phyloP scores from a whole-genome alignment of 2,113 vertebrate species.

The Epinephelus lanceolatus region DNA sequence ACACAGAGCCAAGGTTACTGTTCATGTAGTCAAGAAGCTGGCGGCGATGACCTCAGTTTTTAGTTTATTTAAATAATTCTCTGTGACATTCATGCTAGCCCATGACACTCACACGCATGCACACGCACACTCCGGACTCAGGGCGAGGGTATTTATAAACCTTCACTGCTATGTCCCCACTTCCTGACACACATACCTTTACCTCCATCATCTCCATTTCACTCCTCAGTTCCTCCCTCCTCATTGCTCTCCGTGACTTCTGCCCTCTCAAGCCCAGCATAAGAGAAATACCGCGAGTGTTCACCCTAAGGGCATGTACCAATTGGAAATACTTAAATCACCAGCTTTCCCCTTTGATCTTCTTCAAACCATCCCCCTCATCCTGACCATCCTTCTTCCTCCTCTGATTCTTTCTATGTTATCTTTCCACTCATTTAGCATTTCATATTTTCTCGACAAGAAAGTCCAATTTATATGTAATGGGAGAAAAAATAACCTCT shows the following conservation, averaged over 20 bases:
- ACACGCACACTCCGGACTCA: conserved; percentile 25
- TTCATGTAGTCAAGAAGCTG: conserved; percentile 40
- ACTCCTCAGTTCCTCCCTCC: conserved; percentile 10
- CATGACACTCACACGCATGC: conserved; percentile 29
- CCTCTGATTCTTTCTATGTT: not conserved
- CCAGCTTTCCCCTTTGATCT: conserved; percentile 53
- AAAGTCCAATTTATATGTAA: not conserved
- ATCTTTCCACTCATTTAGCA: not conserved
- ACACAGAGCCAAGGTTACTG: conserved; percentile 38
- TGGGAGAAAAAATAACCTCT: not conserved
- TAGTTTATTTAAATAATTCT: conserved; percentile 67
- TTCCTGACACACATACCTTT: conserved; percentile 54
- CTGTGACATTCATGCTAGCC: conserved; percentile 52
- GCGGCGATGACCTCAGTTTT: conserved; percentile 61
- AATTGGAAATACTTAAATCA: conserved; percentile 47
- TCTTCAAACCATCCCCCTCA: conserved; percentile 45
- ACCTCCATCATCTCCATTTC: conserved; percentile 56
- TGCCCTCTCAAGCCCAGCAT: conserved; percentile 1
- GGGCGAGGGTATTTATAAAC: conserved; percentile 68
- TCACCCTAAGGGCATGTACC: conserved; percentile 28
- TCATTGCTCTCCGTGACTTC: not conserved
- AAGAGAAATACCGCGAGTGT: conserved; percentile 9
- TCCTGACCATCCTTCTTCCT: not conserved
- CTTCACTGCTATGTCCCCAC: conserved; percentile 24
- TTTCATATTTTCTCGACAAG: not conserved